Evolutionary conservation across 2,797 vertebrate species (phyloP).

Genomic region (Acanthurus lineatus): DNA sequence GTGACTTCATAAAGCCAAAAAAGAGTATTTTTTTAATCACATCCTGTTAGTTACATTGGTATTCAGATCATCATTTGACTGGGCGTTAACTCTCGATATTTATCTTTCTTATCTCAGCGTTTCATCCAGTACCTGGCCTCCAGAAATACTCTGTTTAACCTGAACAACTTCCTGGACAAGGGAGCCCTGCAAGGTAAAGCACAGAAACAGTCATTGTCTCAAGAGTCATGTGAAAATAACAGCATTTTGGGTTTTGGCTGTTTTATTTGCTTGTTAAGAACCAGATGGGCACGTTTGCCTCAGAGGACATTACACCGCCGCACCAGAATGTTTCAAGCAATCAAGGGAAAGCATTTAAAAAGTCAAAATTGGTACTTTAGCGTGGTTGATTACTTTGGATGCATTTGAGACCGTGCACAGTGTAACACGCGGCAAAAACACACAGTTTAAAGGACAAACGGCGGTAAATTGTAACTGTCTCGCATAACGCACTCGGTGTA

Average conservation of each 20-base stretch:
- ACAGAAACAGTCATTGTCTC: background rate
- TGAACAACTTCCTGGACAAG: conserved; percentile 97
- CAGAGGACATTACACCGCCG: background rate
- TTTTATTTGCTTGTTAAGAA: conserved; percentile 16
- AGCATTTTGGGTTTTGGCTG: background rate
- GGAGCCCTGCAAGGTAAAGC: conserved; percentile 93
- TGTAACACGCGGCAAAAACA: background rate
- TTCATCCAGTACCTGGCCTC: conserved; percentile 97
- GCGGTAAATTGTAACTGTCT: background rate
- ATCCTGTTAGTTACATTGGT: no score
- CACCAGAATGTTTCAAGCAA: conserved; percentile 1
- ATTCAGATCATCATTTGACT: background rate
- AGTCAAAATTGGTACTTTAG: background rate
- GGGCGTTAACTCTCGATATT: background rate
- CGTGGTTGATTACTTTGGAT: background rate
- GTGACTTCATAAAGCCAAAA: background rate
- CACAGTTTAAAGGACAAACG: background rate
- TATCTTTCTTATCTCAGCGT: conserved; percentile 82
- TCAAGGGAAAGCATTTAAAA: conserved; percentile 2
- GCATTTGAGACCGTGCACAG: background rate
- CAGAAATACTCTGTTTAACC: conserved; percentile 94
- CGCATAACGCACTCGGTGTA: background rate
- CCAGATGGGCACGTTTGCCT: conserved; percentile 12
- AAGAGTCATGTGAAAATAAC: background rate
- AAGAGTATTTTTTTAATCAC: no score